A percentile compares a stretch with the other conserved stretches of the same genome.
These are phyloP conservation scores for Bradypodion ventrale DNA, from an alignment of 2,797 vertebrate genomes.

Conservation along the genomic window DNA sequence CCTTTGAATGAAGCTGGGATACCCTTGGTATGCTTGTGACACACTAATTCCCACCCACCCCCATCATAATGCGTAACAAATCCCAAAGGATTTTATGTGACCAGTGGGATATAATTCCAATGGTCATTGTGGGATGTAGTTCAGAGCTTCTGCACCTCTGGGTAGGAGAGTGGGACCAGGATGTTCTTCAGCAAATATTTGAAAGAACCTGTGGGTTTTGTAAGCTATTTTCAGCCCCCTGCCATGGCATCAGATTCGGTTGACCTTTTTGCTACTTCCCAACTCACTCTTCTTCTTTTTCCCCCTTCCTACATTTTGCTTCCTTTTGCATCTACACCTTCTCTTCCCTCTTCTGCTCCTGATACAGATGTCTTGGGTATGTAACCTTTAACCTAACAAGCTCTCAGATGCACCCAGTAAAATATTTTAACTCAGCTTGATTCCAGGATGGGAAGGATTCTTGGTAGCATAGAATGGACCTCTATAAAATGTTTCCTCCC, in stretches of 20 bases:
- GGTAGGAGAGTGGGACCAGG: background rate
- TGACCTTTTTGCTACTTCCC: background rate
- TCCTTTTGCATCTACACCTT: conserved; percentile 29
- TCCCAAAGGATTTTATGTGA: background rate
- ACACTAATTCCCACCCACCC: background rate
- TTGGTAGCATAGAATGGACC: background rate
- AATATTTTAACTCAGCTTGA: background rate
- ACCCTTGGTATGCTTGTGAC: background rate
- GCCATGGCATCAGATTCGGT: background rate
- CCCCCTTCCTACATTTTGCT: conserved; percentile 49
- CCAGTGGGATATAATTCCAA: background rate
- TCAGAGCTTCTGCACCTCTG: background rate
- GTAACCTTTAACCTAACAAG: conserved; percentile 71
- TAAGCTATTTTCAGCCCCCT: background rate
- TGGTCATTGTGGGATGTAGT: background rate
- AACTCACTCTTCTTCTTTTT: conserved; percentile 66
- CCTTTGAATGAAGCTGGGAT: background rate
- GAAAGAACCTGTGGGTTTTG: background rate
- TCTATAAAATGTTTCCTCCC: background rate
- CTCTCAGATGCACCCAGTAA: background rate
- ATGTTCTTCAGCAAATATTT: background rate
- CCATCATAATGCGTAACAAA: background rate
- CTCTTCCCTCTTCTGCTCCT: conserved; percentile 72
- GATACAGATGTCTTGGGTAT: conserved; percentile 91
- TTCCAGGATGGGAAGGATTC: background rate